Percentiles rank a stretch among this genome's conserved stretches.
Evolutionary conservation across 2,113 vertebrate genomes (phyloP).

Genomic region (Crotalus tigris): DNA sequence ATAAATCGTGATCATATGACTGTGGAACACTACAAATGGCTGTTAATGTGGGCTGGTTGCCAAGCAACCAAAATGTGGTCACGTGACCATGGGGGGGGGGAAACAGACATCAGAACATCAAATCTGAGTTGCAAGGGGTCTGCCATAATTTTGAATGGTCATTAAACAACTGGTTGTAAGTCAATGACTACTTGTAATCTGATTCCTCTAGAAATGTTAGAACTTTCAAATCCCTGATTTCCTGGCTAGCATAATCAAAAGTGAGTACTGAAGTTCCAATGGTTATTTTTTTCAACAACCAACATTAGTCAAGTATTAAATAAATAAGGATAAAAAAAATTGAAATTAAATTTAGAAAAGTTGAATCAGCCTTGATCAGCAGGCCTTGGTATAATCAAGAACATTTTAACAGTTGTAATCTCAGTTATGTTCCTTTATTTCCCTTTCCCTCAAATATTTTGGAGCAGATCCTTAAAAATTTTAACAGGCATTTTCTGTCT

Average conservation of each 20-base stretch:
- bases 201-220: background rate
- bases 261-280: background rate
- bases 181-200: background rate
- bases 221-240: background rate
- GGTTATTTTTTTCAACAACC: background rate
- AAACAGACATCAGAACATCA: background rate
- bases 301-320: background rate
- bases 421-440: background rate
- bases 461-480: background rate
- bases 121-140: background rate
- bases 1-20: background rate
- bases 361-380: background rate
- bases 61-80: background rate
- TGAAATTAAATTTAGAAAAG: background rate
- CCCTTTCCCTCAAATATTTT: background rate
- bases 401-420: background rate
- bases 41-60: background rate
- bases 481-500: constrained; percentile 29
- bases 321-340: background rate
- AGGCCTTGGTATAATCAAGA: background rate
- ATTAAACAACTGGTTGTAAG: background rate
- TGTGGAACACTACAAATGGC: background rate
- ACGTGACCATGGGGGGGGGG: background rate
- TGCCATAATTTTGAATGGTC: background rate
- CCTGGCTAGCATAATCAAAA: background rate